These are phyloP conservation scores for Lordiphosa andalusiaca DNA, from an alignment of 2,888 invertebrate species.

Conservation along the genomic window DNA sequence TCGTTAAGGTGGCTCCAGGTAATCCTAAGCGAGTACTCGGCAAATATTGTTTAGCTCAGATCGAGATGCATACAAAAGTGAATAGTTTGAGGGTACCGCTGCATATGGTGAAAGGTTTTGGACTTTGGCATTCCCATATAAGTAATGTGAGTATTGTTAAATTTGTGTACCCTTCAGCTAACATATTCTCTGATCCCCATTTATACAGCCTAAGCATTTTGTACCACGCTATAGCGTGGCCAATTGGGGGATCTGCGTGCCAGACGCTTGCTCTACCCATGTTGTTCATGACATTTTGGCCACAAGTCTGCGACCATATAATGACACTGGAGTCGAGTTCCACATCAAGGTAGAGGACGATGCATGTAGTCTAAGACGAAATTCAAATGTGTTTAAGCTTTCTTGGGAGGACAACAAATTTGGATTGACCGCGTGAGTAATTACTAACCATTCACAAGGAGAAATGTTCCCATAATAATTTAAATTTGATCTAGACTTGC, in stretches of 20 bases:
- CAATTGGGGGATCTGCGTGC: conserved; percentile 87
- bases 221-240: conserved; percentile 86
- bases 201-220: conserved; percentile 85
- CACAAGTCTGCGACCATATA: conserved; percentile 83
- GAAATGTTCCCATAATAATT: not conserved
- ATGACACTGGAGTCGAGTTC: conserved; percentile 83
- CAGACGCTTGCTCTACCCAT: conserved; percentile 84
- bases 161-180: not conserved
- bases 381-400: not conserved
- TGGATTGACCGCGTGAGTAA: conserved; percentile 3
- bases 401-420: not conserved
- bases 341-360: conserved; percentile 82
- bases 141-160: conserved; percentile 82
- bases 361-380: conserved; percentile 83
- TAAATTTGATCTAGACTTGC: conserved; percentile 24
- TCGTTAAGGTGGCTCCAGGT: conserved; percentile 83
- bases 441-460: not conserved
- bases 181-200: not conserved
- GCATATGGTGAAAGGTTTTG: conserved; percentile 84
- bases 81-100: conserved; percentile 84
- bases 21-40: conserved; percentile 84
- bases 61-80: conserved; percentile 84
- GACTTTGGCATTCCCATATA: conserved; percentile 84
- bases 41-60: conserved; percentile 85
- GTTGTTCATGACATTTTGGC: conserved; percentile 82